These are phyloP conservation scores for Chromis chromis DNA, from an alignment of 2,797 vertebrate species.

Conservation along the genomic window DNA sequence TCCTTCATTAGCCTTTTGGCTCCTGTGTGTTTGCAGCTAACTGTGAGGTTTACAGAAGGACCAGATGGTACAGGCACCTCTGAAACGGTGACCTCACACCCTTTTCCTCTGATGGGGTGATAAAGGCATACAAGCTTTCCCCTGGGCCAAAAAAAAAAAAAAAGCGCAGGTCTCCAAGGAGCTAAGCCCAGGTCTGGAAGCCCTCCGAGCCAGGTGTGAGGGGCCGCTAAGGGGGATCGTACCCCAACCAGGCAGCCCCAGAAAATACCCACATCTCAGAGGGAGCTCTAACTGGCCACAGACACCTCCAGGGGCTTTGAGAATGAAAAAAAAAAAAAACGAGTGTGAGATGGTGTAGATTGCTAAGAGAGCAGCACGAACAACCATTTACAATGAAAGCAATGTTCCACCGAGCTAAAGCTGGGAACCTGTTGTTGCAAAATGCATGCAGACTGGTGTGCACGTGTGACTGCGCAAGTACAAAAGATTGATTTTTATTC, in stretches of 20 bases:
- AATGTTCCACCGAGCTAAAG: constrained; percentile 53
- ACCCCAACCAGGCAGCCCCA: constrained; percentile 41
- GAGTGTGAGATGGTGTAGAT: constrained; percentile 53
- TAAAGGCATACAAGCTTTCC: constrained; percentile 67
- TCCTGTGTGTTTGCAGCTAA: constrained; percentile 44
- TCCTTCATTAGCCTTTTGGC: constrained; percentile 27
- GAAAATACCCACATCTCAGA: constrained; percentile 65
- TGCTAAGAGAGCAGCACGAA: constrained; percentile 42
- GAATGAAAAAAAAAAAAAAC: constrained; percentile 52
- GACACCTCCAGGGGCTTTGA: constrained; percentile 68
- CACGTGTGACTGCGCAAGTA: constrained; percentile 60
- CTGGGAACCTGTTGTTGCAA: constrained; percentile 64
- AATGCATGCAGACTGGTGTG: constrained; percentile 48
- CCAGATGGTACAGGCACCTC: constrained; percentile 68
- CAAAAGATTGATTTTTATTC: constrained; percentile 69
- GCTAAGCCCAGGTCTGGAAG: constrained; percentile 65
- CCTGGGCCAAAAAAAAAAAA: constrained; percentile 36
- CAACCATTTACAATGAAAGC: constrained; percentile 52
- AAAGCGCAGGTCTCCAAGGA: constrained; percentile 58
- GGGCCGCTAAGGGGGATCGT: constrained; percentile 60
- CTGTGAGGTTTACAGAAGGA: constrained; percentile 42
- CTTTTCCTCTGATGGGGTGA: constrained; percentile 67
- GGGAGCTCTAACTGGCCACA: constrained; percentile 72
- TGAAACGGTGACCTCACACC: constrained; percentile 70
- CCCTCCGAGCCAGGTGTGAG: constrained; percentile 77